These are phyloP conservation scores for Eupithecia pulchellata DNA, from an alignment of 2,888 invertebrate species.

Conservation along the genomic window DNA sequence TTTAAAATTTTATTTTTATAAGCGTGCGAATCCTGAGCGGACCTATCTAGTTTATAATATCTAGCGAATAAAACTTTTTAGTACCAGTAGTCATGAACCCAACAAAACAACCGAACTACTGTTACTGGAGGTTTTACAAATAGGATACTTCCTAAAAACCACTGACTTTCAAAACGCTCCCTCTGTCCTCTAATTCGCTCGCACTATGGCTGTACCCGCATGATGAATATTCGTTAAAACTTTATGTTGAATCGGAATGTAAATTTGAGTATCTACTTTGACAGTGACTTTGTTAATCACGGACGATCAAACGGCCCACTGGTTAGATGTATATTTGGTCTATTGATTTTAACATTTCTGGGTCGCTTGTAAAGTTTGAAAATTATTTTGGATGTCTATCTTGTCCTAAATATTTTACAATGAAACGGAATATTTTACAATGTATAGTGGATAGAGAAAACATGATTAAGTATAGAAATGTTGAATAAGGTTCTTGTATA, in stretches of 20 bases:
- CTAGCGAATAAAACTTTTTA: no score
- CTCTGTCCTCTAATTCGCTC: background rate
- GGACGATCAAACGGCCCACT: conserved; percentile 51
- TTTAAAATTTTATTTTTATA: no score
- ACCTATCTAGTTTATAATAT: no score
- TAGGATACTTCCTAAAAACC: no score
- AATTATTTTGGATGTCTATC: background rate
- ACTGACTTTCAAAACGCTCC: background rate
- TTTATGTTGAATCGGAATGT: conserved; percentile 64
- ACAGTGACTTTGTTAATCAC: conserved; percentile 59
- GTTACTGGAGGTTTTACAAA: no score
- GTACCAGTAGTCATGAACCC: no score
- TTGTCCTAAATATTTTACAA: background rate
- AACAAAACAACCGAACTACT: no score
- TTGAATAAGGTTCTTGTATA: no score
- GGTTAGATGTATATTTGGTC: conserved; percentile 32
- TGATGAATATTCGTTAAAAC: conserved; percentile 68
- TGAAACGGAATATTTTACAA: no score
- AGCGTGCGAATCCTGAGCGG: no score
- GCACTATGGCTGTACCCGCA: conserved; percentile 31
- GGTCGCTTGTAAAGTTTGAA: background rate
- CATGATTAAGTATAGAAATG: no score
- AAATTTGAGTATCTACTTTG: conserved; percentile 56
- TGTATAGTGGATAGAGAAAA: background rate
- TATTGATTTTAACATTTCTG: conserved; percentile 27